Conservation (phyloP, 1,140 invertebrate genomes). For the Drosophila tristis region DNA sequence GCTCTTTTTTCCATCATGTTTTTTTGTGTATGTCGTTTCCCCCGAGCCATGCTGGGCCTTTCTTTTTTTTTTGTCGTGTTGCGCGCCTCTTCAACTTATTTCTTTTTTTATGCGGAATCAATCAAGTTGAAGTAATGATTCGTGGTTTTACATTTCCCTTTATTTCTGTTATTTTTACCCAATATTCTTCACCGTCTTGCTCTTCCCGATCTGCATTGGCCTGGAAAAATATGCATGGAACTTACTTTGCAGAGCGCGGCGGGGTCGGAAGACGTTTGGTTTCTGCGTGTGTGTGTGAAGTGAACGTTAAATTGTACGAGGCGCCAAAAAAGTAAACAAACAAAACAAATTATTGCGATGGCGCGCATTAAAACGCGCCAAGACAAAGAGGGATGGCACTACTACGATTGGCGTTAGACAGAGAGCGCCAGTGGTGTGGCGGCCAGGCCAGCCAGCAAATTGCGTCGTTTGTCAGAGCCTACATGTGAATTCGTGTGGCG, state of each 20-base stretch:
- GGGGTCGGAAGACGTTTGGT: background rate
- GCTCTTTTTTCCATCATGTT: slow-evolving; percentile 36
- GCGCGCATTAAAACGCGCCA: slow-evolving; percentile 39
- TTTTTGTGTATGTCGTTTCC: slow-evolving; percentile 17
- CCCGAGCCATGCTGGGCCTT: slow-evolving; percentile 8
- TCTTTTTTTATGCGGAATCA: slow-evolving; percentile 55
- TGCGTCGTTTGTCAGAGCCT: slow-evolving; percentile 56
- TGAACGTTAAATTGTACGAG: background rate
- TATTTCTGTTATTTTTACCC: slow-evolving; percentile 4
- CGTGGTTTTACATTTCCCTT: slow-evolving; percentile 51
- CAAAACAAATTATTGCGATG: slow-evolving; percentile 41
- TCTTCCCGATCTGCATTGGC: slow-evolving; percentile 12
- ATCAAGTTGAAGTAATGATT: slow-evolving; percentile 72
- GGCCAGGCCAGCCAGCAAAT: slow-evolving; percentile 49
- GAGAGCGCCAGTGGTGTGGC: slow-evolving; percentile 10
- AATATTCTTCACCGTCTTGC: too few relatives aligned
- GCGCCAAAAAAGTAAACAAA: slow-evolving; percentile 46
- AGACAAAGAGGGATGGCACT: slow-evolving; percentile 38
- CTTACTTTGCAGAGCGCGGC: background rate
- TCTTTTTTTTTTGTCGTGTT: slow-evolving; percentile 20
- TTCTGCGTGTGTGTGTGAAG: too few relatives aligned
- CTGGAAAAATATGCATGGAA: slow-evolving; percentile 11
- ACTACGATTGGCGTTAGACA: slow-evolving; percentile 42
- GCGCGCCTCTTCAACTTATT: slow-evolving; percentile 32
- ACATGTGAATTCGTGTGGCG: slow-evolving; percentile 1